Evolutionary conservation across 2,888 invertebrate genomes (phyloP).

Genomic region (Xylota segnis): DNA sequence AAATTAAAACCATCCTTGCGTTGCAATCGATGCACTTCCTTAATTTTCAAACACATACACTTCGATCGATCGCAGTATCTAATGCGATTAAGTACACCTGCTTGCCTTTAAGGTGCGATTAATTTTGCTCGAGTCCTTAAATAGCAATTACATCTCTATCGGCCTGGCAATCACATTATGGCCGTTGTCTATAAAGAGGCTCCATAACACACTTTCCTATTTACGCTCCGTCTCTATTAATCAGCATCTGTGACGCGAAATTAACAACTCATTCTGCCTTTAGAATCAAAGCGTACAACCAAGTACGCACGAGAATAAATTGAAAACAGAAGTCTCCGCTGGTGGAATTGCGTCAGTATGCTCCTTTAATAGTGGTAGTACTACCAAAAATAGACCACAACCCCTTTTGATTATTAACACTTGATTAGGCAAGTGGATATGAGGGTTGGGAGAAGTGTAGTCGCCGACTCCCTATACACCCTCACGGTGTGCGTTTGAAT

Average conservation of each 20-base stretch:
- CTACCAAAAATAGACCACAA: constrained; percentile 69
- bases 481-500: constrained; percentile 46
- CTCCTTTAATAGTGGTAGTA: constrained; percentile 38
- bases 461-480: constrained; percentile 13
- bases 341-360: constrained; percentile 47
- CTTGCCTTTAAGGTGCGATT: constrained; percentile 61
- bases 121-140: constrained; percentile 61
- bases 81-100: constrained; percentile 65
- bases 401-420: constrained; percentile 72
- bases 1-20: constrained; percentile 10
- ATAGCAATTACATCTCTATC: constrained; percentile 68
- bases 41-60: constrained; percentile 17
- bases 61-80: constrained; percentile 49
- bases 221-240: constrained; percentile 55
- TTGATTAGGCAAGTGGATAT: constrained; percentile 66
- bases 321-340: constrained; percentile 34
- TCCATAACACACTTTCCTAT: constrained; percentile 54
- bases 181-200: constrained; percentile 65
- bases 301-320: constrained; percentile 55
- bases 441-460: constrained; percentile 37
- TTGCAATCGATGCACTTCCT: constrained; percentile 55
- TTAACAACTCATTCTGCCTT: constrained; percentile 55
- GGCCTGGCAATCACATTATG: constrained; percentile 63
- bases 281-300: constrained; percentile 47
- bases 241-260: constrained; percentile 63